Conservation (phyloP, 2,797 vertebrate genomes). For the Lophotriccus pileatus region DNA sequence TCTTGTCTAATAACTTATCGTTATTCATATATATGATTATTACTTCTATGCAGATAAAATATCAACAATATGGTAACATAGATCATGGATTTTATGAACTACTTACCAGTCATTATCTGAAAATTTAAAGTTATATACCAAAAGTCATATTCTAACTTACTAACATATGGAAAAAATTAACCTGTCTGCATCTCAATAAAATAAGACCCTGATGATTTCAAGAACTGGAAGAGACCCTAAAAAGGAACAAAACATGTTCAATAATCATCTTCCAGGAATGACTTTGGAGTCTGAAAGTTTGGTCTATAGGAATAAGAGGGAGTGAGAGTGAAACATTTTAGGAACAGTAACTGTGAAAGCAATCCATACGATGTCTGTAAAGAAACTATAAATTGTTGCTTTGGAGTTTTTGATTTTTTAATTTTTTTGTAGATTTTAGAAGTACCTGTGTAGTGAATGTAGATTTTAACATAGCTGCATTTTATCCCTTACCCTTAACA, state of each 20-base stretch:
- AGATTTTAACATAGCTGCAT: too few species aligned
- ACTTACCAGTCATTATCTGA: background rate
- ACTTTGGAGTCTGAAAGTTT: background rate
- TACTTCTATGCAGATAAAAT: background rate
- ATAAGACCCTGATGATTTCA: background rate
- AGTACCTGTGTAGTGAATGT: too few species aligned
- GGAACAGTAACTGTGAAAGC: background rate
- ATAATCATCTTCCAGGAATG: background rate
- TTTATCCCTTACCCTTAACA: too few species aligned
- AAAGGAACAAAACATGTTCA: background rate
- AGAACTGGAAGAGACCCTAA: background rate
- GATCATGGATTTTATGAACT: background rate
- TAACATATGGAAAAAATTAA: background rate
- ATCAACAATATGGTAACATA: background rate
- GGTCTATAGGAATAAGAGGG: background rate
- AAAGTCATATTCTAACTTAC: background rate
- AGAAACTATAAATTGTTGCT: background rate
- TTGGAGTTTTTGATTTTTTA: too few species aligned
- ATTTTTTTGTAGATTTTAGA: too few species aligned
- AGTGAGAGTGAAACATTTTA: background rate
- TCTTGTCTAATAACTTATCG: background rate
- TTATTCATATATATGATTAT: background rate
- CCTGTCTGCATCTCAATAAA: background rate
- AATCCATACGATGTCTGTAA: background rate
- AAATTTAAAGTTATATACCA: background rate